Conservation (phyloP, 2,113 vertebrate genomes). For the Columbina picui region DNA sequence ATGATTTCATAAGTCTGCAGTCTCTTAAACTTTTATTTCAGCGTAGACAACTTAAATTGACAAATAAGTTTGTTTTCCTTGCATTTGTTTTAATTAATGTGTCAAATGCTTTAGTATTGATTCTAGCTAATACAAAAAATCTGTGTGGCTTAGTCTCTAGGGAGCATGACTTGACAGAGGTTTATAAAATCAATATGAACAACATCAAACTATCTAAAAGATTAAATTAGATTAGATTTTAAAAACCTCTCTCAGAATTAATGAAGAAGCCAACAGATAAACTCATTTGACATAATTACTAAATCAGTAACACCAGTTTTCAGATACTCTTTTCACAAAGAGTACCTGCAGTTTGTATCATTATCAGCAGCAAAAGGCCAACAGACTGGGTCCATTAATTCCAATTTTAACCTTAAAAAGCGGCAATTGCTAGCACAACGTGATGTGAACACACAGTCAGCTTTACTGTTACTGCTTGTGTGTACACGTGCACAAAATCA, state of each 20-base stretch:
- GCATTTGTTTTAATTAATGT: conserved; percentile 7
- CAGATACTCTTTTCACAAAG: not conserved
- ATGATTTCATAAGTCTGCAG: not conserved
- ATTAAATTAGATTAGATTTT: not conserved
- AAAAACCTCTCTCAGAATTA: not conserved
- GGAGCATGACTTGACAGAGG: not conserved
- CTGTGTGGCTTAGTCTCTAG: not conserved
- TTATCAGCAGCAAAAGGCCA: not conserved
- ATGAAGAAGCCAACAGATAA: not conserved
- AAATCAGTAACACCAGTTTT: not conserved
- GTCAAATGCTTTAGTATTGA: conserved; percentile 44
- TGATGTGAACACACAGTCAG: not conserved
- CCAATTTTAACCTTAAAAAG: not conserved
- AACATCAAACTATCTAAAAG: not conserved
- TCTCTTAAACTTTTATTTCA: not conserved
- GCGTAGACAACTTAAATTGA: not conserved
- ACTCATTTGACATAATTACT: not conserved
- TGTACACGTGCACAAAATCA: not conserved
- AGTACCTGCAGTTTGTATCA: not conserved
- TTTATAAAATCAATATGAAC: not conserved
- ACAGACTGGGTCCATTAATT: not conserved
- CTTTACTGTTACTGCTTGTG: not conserved
- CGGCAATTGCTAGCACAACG: not conserved
- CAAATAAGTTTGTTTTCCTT: not conserved
- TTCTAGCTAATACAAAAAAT: not conserved